A percentile compares a stretch with the other conserved stretches of the same genome.
These are phyloP conservation scores for Drosophila dives DNA, from an alignment of 2,888 invertebrate genomes.

Conservation along the genomic window DNA sequence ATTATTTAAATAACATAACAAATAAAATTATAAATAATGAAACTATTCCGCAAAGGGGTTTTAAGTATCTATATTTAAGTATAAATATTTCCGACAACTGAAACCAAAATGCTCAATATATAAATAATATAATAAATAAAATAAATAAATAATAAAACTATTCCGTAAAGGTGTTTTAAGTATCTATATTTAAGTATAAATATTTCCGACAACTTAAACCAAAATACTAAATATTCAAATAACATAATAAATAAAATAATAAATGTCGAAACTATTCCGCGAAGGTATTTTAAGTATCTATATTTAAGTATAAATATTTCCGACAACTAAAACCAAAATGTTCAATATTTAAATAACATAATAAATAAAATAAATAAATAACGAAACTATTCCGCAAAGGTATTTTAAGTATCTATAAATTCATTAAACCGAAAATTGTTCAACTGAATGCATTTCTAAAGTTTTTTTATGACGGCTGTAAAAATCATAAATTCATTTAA, in stretches of 20 bases:
- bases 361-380: not conserved
- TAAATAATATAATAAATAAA: not conserved
- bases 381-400: too few relatives aligned
- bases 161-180: not conserved
- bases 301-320: too few relatives aligned
- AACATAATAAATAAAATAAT: too few relatives aligned
- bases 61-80: not conserved
- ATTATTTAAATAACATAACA: not conserved
- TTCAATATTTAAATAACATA: not conserved
- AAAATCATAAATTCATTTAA: conserved; percentile 53
- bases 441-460: conserved; percentile 28
- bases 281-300: too few relatives aligned
- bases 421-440: conserved; percentile 21
- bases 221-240: too few relatives aligned
- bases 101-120: not conserved
- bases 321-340: not conserved
- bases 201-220: too few relatives aligned
- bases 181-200: too few relatives aligned
- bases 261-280: too few relatives aligned
- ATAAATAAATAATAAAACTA: not conserved
- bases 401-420: not conserved
- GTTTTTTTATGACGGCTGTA: conserved; percentile 48
- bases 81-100: too few relatives aligned
- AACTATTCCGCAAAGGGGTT: not conserved
- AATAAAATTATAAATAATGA: not conserved